Percentiles rank a stretch among this genome's conserved stretches.
These are phyloP conservation scores for Semicossyphus pulcher DNA, from an alignment of 2,113 vertebrate species.

Conservation along the genomic window DNA sequence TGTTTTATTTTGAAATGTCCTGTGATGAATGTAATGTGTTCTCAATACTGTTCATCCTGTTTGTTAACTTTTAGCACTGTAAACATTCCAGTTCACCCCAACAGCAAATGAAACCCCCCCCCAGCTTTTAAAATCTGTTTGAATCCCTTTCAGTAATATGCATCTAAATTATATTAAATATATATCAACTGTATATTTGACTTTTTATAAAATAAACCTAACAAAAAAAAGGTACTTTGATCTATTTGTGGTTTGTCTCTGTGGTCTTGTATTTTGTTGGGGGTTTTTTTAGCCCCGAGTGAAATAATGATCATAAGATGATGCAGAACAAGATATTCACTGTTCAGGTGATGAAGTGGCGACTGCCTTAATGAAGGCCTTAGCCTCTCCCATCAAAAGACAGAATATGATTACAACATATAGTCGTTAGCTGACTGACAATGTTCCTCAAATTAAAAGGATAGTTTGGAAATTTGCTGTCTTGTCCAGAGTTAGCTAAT, in stretches of 20 bases:
- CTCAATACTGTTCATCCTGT: conserved; percentile 80
- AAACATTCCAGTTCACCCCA: conserved; percentile 70
- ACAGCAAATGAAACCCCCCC: conserved; percentile 39
- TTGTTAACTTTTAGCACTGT: conserved; percentile 75
- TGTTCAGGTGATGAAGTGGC: not conserved
- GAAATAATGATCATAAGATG: not conserved
- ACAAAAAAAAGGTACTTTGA: conserved; percentile 41
- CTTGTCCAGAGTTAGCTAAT: no score
- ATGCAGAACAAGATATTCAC: not conserved
- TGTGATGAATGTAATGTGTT: conserved; percentile 73
- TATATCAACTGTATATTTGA: conserved; percentile 79
- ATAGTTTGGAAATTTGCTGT: no score
- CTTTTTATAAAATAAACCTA: conserved; percentile 79
- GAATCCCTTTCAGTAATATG: conserved; percentile 62
- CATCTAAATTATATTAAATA: conserved; percentile 77
- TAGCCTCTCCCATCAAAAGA: no score
- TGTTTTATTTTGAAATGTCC: conserved; percentile 55
- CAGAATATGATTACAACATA: no score
- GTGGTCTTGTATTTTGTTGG: not conserved
- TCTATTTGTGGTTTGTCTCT: not conserved
- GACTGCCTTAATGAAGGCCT: no score
- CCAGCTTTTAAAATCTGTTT: conserved; percentile 58
- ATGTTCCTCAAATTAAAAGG: no score
- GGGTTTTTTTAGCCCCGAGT: no score
- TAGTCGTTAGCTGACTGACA: no score